Evolutionary conservation across 2,113 vertebrate genomes (phyloP), one percentile per base, ranked within the genome.

Genomic region (Phyllostomus discolor): DNA sequence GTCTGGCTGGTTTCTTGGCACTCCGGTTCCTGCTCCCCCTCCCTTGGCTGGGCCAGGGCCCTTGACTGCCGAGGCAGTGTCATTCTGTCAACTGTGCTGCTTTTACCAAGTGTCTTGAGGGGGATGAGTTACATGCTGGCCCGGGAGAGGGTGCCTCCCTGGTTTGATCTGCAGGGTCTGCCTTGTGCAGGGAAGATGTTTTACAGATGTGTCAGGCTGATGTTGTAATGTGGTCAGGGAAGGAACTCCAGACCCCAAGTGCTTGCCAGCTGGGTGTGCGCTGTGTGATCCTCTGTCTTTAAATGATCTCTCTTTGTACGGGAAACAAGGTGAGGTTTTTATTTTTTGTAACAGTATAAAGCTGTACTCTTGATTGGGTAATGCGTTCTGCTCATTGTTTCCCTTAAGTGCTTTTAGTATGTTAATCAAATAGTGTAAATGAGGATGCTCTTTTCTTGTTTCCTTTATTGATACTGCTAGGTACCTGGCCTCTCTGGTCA

Each of bases 121-220:
- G 89, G 95, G 22, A 96, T 97, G 82, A 16, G 98, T 97, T 66
- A 16, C 95, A 46, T 87, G 96, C 94, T 93, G 96, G 85, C 98
- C 86, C 6, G 69, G 35, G 97, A 79, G 93, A 38, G 3, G 88
- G 72, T 41, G 5, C 96, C 96, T 98, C 98, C 98, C 98, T 88
- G 94, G 92, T 69, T 94, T 88, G 98, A 97, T 97, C 98, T 94
- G 97, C 52, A 95, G 97, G 97, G 92, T 96, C 97, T 82, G 89
- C 79, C 96, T 96, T 98, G 83, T 93, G 54, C 92, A 93, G 78
- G 86, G 70, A 96, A 84, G 96, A 98, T 98, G 94, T 84, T 41
- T 98, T 96, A 95, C 98, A 98, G 98, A 98, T 98, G 98, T 97
- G 96, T 98, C 79, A 91, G 85, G 97, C 96, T 97, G 98, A 96